These are phyloP conservation scores for Chloroclysta siterata DNA, from an alignment of 2,888 invertebrate species.

Conservation along the genomic window DNA sequence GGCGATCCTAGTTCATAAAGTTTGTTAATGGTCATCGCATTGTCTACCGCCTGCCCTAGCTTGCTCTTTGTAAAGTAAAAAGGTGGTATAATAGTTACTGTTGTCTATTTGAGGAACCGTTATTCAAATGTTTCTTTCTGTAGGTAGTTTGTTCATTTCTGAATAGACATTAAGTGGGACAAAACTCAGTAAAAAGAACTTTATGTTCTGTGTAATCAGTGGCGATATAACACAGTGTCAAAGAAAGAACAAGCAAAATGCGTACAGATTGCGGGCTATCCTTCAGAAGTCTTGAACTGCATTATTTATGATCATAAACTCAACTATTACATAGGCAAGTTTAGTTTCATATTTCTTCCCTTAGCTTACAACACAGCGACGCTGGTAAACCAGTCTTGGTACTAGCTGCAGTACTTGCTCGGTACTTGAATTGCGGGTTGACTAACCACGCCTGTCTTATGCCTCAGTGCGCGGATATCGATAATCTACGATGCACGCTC, in stretches of 20 bases:
- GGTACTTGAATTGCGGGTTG: constrained; percentile 29
- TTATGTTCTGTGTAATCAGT: too few relatives aligned
- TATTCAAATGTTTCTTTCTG: not conserved
- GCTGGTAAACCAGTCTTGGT: constrained; percentile 63
- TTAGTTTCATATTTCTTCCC: constrained; percentile 59
- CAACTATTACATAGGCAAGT: constrained; percentile 45
- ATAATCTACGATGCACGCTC: constrained; percentile 49
- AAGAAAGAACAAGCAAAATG: not conserved
- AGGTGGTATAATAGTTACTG: not conserved
- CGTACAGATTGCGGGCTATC: not conserved
- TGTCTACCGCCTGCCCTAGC: constrained; percentile 16
- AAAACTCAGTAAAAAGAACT: not conserved
- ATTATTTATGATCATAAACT: constrained; percentile 41
- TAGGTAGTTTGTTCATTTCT: not conserved
- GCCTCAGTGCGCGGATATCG: constrained; percentile 46
- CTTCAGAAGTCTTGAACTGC: constrained; percentile 12
- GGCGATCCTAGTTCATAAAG: constrained; percentile 50
- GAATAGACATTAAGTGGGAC: not conserved
- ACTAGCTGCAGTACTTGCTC: constrained; percentile 36
- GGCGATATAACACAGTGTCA: not conserved
- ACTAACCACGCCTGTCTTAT: constrained; percentile 60
- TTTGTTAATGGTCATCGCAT: constrained; percentile 30
- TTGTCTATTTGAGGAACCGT: constrained; percentile 6
- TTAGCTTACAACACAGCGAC: constrained; percentile 51
- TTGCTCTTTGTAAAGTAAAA: constrained; percentile 18